These are phyloP conservation scores for Somateria mollissima DNA, from an alignment of 2,797 vertebrate genomes.

Conservation along the genomic window DNA sequence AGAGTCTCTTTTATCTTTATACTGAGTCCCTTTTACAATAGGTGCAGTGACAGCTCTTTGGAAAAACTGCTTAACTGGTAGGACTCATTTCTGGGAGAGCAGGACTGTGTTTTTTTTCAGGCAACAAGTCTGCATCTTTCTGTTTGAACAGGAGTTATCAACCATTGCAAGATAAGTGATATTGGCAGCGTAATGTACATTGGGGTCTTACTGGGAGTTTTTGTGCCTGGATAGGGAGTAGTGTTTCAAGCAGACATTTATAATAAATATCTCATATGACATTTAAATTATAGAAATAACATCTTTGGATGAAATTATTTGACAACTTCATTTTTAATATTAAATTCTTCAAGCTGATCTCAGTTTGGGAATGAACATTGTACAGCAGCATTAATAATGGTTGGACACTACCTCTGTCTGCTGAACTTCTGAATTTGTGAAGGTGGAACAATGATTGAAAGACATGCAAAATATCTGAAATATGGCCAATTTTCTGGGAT, in stretches of 20 bases:
- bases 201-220: background rate
- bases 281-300: background rate
- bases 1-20: background rate
- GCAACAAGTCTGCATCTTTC: background rate
- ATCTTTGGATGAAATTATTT: background rate
- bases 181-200: background rate
- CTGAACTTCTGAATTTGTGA: background rate
- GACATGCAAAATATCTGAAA: background rate
- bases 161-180: background rate
- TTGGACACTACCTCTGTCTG: background rate
- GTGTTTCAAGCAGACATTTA: background rate
- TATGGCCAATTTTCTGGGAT: background rate
- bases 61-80: background rate
- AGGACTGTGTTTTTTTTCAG: background rate
- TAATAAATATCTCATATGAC: background rate
- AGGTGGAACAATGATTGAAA: background rate
- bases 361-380: background rate
- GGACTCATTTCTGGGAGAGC: background rate
- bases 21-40: background rate
- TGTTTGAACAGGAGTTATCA: background rate
- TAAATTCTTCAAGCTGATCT: background rate
- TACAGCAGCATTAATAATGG: background rate
- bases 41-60: background rate
- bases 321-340: background rate
- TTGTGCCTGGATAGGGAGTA: background rate